These are phyloP conservation scores for Hydrochoerus hydrochaeris DNA, from an alignment of 2,113 vertebrate species.

Conservation along the genomic window DNA sequence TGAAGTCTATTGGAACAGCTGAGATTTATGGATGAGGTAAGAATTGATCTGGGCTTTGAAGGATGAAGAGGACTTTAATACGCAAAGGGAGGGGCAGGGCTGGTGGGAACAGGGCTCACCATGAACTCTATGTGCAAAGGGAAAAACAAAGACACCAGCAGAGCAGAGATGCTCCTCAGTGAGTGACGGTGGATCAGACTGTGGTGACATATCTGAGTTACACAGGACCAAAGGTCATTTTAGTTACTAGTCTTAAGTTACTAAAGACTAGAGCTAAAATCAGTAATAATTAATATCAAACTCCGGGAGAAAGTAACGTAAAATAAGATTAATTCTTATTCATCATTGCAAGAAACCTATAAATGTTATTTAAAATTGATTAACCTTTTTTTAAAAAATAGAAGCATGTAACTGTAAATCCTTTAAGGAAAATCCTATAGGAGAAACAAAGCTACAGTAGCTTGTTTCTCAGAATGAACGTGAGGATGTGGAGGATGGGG, in stretches of 20 bases:
- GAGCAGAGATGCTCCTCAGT: background rate
- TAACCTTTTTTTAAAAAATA: background rate
- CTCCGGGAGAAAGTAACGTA: background rate
- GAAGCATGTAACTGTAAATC: background rate
- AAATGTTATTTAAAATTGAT: background rate
- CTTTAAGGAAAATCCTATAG: background rate
- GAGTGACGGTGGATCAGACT: background rate
- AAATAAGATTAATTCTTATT: background rate
- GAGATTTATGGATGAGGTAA: conserved; percentile 33
- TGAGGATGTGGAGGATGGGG: background rate
- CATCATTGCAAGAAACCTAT: background rate
- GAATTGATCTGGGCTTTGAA: conserved; percentile 55
- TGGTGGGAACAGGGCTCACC: no score
- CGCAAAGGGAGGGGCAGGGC: background rate
- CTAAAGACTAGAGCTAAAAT: background rate
- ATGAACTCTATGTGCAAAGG: background rate
- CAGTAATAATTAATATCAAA: background rate
- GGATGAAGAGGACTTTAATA: conserved; percentile 27
- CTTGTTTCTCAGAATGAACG: background rate
- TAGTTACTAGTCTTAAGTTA: background rate
- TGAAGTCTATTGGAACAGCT: conserved; percentile 9
- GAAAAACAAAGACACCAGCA: background rate
- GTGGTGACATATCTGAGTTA: background rate
- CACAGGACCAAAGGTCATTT: background rate
- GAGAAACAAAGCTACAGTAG: conserved; percentile 7